phyloP scores from a whole-genome alignment of 2,888 invertebrate species.

The Podabrus alpinus region DNA sequence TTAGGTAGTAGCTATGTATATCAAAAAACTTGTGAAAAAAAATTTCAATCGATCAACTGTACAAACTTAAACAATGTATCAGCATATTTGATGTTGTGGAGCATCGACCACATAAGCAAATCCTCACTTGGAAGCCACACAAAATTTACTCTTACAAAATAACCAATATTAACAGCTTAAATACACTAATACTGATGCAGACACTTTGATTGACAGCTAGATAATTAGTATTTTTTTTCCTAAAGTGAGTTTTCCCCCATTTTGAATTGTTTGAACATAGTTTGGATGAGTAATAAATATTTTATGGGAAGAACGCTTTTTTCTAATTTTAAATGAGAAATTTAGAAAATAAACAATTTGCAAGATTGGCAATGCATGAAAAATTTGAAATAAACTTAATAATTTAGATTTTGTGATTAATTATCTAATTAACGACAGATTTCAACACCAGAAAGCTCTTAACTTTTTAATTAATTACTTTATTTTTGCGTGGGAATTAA shows the following conservation, averaged over 20 bases:
- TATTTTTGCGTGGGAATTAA: background rate
- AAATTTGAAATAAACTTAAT: background rate
- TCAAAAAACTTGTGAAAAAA: background rate
- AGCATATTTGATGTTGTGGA: background rate
- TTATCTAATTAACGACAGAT: background rate
- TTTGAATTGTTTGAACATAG: background rate
- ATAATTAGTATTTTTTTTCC: background rate
- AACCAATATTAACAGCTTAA: slow-evolving; percentile 17
- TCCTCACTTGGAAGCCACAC: slow-evolving; percentile 9
- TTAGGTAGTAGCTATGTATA: too few relatives aligned
- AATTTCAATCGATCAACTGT: background rate
- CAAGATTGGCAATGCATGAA: background rate
- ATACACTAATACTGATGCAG: slow-evolving; percentile 4
- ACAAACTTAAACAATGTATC: background rate
- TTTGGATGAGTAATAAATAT: background rate
- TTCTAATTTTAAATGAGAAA: background rate
- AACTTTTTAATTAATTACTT: background rate
- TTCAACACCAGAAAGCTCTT: background rate
- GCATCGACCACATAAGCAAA: slow-evolving; percentile 8
- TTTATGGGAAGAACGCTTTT: background rate
- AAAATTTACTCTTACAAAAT: background rate
- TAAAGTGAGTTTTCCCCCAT: background rate
- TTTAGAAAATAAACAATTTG: background rate
- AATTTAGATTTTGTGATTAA: background rate
- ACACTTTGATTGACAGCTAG: slow-evolving; percentile 12